Conservation (phyloP, 2,888 invertebrate genomes). For the Eupithecia exiguata region DNA sequence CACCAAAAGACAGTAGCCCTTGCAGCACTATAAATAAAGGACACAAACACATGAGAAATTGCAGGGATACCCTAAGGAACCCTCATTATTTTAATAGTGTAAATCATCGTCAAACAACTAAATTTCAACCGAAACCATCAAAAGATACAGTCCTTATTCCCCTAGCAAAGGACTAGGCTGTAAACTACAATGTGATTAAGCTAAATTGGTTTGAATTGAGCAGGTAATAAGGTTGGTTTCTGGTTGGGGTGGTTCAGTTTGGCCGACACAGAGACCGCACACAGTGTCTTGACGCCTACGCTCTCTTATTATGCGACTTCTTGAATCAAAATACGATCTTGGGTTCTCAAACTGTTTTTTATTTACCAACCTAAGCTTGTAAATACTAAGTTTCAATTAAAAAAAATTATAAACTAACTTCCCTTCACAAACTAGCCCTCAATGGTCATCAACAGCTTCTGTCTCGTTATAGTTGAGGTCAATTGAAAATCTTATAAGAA, state of each 20-base stretch:
- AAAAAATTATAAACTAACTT: not conserved
- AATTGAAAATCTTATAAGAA: not conserved
- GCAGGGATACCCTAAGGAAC: slow-evolving; percentile 74
- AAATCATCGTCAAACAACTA: slow-evolving; percentile 51
- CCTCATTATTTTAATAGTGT: slow-evolving; percentile 80
- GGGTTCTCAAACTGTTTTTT: slow-evolving; percentile 26
- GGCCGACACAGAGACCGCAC: slow-evolving; percentile 73
- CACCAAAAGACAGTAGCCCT: slow-evolving; percentile 67
- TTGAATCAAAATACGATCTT: slow-evolving; percentile 47
- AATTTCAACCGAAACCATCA: slow-evolving; percentile 48
- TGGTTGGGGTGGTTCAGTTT: slow-evolving; percentile 41
- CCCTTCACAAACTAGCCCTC: not conserved
- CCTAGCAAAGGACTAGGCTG: slow-evolving; percentile 35
- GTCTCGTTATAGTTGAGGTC: not conserved
- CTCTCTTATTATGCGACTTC: slow-evolving; percentile 64
- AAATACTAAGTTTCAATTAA: not conserved
- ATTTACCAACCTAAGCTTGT: not conserved
- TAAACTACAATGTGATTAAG: slow-evolving; percentile 27
- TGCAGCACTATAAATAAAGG: slow-evolving; percentile 75
- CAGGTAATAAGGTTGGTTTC: slow-evolving; percentile 30
- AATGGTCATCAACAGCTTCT: not conserved
- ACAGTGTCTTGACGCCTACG: slow-evolving; percentile 69
- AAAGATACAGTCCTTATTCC: slow-evolving; percentile 47
- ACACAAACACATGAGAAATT: slow-evolving; percentile 78
- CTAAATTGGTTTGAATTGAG: slow-evolving; percentile 36